Evolutionary conservation across 2,797 vertebrate genomes (phyloP).

Genomic region (Spheniscus humboldti): DNA sequence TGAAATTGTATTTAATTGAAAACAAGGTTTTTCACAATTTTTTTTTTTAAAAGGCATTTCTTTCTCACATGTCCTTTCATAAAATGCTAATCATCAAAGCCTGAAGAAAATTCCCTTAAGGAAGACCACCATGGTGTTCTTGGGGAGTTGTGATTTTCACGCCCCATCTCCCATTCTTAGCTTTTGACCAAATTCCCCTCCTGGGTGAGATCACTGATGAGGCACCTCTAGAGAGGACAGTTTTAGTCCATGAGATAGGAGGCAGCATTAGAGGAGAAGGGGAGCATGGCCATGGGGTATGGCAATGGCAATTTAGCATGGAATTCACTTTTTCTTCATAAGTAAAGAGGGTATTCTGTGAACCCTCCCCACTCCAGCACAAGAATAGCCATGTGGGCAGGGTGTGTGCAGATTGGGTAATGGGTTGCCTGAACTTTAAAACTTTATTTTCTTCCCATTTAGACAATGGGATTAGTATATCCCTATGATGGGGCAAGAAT

Average conservation of each 20-base stretch:
- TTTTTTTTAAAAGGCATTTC: background rate
- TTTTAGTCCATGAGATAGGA: background rate
- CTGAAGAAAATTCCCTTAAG: background rate
- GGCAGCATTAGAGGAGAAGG: background rate
- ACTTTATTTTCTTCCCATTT: background rate
- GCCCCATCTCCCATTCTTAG: too few relatives aligned
- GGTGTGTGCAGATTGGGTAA: fast-evolving
- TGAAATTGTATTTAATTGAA: background rate
- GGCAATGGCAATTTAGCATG: background rate
- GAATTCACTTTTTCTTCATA: background rate
- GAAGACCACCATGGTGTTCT: background rate
- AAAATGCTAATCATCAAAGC: background rate
- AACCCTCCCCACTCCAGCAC: background rate
- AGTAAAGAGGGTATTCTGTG: background rate
- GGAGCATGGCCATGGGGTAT: background rate
- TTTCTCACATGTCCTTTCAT: background rate
- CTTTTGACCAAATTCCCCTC: background rate
- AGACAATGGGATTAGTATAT: background rate
- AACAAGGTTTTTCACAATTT: background rate
- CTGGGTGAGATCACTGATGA: background rate
- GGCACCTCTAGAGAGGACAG: background rate
- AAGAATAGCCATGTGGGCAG: background rate
- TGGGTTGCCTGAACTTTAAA: background rate
- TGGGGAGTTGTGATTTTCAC: background rate
- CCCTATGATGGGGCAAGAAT: background rate